phyloP scores from a whole-genome alignment of 2,113 vertebrate genomes.

The Alethe castanea region DNA sequence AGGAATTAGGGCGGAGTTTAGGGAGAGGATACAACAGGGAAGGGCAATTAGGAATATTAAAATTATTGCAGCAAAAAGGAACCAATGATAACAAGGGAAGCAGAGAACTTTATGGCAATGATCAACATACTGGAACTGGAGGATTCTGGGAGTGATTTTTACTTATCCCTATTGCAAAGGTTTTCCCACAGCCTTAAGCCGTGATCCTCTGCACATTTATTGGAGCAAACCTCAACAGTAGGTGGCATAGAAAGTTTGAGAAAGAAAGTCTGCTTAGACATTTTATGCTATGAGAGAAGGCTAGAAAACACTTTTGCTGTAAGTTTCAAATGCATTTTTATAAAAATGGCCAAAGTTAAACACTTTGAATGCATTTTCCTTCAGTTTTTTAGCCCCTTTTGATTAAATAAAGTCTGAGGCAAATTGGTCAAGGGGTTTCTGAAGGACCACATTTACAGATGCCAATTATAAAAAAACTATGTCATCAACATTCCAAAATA shows the following conservation, averaged over 20 bases:
- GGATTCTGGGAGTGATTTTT: too few species aligned
- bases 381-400: not conserved
- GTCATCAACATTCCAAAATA: not conserved
- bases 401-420: not conserved
- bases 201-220: too few species aligned
- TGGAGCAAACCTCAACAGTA: too few species aligned
- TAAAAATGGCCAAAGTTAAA: not conserved
- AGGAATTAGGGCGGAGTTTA: too few species aligned
- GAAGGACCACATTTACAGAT: not conserved
- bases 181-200: too few species aligned
- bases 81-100: too few species aligned
- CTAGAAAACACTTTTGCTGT: not conserved
- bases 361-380: not conserved
- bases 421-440: not conserved
- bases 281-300: not conserved
- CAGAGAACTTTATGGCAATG: too few species aligned
- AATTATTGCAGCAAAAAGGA: too few species aligned
- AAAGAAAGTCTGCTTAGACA: not conserved
- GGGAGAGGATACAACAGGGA: too few species aligned
- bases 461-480: not conserved
- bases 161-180: too few species aligned
- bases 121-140: too few species aligned
- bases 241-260: not conserved
- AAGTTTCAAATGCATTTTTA: not conserved
- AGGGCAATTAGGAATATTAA: too few species aligned